phyloP scores from a whole-genome alignment of 2,113 vertebrate genomes.

The Plotosus lineatus region DNA sequence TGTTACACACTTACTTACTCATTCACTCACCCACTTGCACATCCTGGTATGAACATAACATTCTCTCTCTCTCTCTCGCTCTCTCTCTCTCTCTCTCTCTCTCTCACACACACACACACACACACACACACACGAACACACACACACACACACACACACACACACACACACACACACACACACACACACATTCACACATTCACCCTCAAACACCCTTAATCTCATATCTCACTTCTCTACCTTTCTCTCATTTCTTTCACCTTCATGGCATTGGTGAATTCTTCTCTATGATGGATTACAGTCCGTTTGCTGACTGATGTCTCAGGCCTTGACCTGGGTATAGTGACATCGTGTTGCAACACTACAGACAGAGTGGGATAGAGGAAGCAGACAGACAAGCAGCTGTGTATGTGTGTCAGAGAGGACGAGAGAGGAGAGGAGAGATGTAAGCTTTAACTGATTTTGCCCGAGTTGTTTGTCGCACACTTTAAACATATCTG shows the following conservation, averaged over 20 bases:
- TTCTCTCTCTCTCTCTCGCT: too few relatives aligned
- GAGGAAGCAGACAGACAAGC: slow-evolving; percentile 25
- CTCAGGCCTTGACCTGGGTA: slow-evolving; percentile 31
- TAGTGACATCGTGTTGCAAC: slow-evolving; percentile 15
- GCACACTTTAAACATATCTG: slow-evolving; percentile 47
- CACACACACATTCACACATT: background rate
- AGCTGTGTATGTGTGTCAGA: slow-evolving; percentile 15
- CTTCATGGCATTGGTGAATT: slow-evolving; percentile 4
- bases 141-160: background rate
- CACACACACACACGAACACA: background rate
- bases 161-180: too few relatives aligned
- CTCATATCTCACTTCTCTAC: background rate
- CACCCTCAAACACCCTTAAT: background rate
- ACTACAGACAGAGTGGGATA: background rate
- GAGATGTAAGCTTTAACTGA: slow-evolving; percentile 1
- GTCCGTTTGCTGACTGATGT: slow-evolving; percentile 26
- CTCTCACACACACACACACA: background rate
- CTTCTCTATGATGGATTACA: slow-evolving; percentile 35
- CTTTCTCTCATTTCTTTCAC: background rate
- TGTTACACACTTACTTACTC: background rate
- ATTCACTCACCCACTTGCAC: too few relatives aligned
- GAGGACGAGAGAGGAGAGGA: background rate
- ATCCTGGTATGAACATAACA: too few relatives aligned
- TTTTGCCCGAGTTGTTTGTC: slow-evolving; percentile 20
- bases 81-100: too few relatives aligned